Percentiles rank a stretch among this genome's conserved stretches.
These are phyloP conservation scores for Sebastes cheni DNA, from an alignment of 2,797 vertebrate genomes.

Conservation along the genomic window DNA sequence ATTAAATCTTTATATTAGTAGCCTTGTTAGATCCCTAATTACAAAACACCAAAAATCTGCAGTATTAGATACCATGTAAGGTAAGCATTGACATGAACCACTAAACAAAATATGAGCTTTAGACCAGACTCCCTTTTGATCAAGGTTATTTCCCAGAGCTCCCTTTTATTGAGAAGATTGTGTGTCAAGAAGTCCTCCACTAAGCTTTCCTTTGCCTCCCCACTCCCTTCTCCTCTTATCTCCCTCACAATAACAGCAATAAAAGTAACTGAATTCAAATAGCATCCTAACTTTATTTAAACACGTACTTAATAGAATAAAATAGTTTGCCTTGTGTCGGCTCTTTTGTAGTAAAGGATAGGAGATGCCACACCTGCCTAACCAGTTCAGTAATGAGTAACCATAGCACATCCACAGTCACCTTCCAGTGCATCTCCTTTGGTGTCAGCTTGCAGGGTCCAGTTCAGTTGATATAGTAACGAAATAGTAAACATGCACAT, in stretches of 20 bases:
- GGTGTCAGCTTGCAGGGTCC: conserved; percentile 16
- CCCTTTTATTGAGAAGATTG: not conserved
- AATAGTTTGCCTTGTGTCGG: not conserved
- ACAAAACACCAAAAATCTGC: not conserved
- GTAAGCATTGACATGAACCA: not conserved
- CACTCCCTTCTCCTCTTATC: not conserved
- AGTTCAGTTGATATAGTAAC: not conserved
- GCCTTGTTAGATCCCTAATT: not conserved
- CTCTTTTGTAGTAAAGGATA: not conserved
- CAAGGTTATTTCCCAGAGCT: not conserved
- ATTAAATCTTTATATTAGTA: not conserved
- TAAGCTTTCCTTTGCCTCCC: not conserved
- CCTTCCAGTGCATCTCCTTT: not conserved
- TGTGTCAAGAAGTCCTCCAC: not conserved
- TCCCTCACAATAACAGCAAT: not conserved
- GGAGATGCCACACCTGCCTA: not conserved
- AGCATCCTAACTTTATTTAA: not conserved
- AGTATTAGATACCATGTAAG: not conserved
- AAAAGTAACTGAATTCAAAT: not conserved
- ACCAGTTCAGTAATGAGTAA: conserved; percentile 16
- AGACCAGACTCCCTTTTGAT: not conserved
- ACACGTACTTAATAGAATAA: not conserved
- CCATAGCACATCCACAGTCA: too few relatives aligned
- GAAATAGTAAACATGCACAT: not conserved
- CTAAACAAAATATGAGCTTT: not conserved